These are phyloP conservation scores for Camponotus pennsylvanicus DNA, from an alignment of 1,140 invertebrate species.

Conservation along the genomic window DNA sequence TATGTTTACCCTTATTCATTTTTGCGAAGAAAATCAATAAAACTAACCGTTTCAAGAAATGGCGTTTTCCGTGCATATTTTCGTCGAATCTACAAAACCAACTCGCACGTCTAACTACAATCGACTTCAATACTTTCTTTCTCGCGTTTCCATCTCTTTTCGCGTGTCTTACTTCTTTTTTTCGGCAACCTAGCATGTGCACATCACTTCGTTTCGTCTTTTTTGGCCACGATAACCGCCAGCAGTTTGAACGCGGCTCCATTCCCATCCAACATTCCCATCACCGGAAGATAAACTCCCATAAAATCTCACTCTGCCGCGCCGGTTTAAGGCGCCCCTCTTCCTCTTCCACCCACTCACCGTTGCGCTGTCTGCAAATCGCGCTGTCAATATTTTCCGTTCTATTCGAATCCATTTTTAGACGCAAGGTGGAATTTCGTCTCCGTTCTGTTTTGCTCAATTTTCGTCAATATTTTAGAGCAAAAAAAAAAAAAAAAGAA, in stretches of 20 bases:
- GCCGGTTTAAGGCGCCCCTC: slow-evolving; percentile 78
- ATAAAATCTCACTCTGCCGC: slow-evolving; percentile 82
- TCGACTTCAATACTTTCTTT: slow-evolving; percentile 25
- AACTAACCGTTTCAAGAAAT: neutral
- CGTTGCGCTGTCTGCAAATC: slow-evolving; percentile 24
- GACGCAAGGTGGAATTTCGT: slow-evolving; percentile 37
- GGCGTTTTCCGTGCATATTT: slow-evolving; percentile 22
- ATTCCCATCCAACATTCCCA: slow-evolving; percentile 78
- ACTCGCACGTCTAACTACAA: slow-evolving; percentile 36
- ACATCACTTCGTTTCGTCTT: slow-evolving; percentile 20
- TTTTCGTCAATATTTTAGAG: slow-evolving; percentile 19
- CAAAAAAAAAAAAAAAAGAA: neutral
- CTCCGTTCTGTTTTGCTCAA: slow-evolving; percentile 40
- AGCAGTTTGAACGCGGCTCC: slow-evolving; percentile 76
- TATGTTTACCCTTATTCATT: neutral
- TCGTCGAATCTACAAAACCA: slow-evolving; percentile 1
- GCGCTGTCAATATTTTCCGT: slow-evolving; percentile 74
- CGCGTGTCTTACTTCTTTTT: slow-evolving; percentile 25
- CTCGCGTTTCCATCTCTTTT: slow-evolving; percentile 33
- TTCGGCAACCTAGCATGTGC: slow-evolving; percentile 24
- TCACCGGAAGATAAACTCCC: slow-evolving; percentile 82
- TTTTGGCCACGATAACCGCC: slow-evolving; percentile 71
- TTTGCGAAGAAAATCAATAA: neutral
- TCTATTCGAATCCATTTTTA: slow-evolving; percentile 73
- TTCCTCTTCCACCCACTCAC: slow-evolving; percentile 51